Evolutionary conservation across 2,113 vertebrate species (phyloP).

Genomic region (Tringa solitaria): DNA sequence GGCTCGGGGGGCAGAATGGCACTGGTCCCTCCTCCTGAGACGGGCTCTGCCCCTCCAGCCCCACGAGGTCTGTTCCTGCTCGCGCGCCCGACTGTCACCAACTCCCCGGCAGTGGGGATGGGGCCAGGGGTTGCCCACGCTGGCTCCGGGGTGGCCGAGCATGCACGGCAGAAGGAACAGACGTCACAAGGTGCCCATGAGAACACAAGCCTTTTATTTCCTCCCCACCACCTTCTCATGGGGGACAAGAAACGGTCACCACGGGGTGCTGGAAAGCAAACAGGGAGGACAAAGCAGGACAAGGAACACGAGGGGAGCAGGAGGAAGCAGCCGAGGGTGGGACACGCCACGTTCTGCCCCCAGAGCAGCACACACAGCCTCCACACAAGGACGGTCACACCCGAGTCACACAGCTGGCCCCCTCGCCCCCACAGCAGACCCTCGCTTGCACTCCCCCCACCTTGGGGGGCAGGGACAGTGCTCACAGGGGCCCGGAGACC

Average conservation of each 20-base stretch:
- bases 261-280: not conserved
- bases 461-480: not conserved
- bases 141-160: not conserved
- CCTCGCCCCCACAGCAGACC: rapidly evolving
- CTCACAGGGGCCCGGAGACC: rapidly evolving
- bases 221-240: not conserved
- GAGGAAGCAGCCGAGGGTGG: not conserved
- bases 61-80: not conserved
- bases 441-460: rapidly evolving
- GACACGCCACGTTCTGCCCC: not conserved
- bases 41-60: not conserved
- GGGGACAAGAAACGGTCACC: not conserved
- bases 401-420: not conserved
- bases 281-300: rapidly evolving
- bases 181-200: conserved; percentile 3
- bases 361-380: not conserved
- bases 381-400: not conserved
- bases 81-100: rapidly evolving
- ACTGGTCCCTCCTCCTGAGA: rapidly evolving
- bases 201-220: conserved; percentile 51
- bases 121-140: not conserved
- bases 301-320: not conserved
- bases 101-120: not conserved
- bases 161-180: conserved; percentile 5
- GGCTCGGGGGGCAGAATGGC: not conserved